A percentile compares a stretch with the other conserved stretches of the same genome.
phyloP scores from a whole-genome alignment of 2,888 invertebrate species.

The Crematogaster levior region DNA sequence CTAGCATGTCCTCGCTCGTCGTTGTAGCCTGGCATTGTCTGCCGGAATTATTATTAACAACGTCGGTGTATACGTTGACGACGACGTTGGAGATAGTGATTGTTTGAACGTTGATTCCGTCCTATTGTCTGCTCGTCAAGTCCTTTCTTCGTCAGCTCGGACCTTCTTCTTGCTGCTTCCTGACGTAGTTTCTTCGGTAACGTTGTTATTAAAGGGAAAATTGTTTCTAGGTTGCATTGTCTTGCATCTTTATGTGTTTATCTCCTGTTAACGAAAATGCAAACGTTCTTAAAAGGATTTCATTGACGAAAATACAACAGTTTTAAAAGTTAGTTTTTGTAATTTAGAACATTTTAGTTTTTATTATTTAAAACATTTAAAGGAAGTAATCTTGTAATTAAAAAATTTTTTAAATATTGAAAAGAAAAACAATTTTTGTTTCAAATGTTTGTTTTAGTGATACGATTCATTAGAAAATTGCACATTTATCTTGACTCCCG shows the following conservation, averaged over 20 bases:
- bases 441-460: too few relatives aligned
- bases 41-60: constrained; percentile 78
- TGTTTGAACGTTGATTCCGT: constrained; percentile 74
- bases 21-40: constrained; percentile 73
- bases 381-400: too few relatives aligned
- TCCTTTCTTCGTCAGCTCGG: constrained; percentile 57
- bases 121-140: constrained; percentile 72
- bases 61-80: constrained; percentile 59
- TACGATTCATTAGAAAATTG: not conserved
- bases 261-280: constrained; percentile 13
- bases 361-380: too few relatives aligned
- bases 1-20: constrained; percentile 42
- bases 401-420: too few relatives aligned
- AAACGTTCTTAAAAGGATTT: not conserved
- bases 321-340: not conserved
- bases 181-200: constrained; percentile 21
- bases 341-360: constrained; percentile 15
- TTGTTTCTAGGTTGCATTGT: not conserved
- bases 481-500: not conserved
- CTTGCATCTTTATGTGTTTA: constrained; percentile 16
- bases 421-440: not conserved
- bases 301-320: not conserved
- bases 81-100: constrained; percentile 72
- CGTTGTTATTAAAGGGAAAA: constrained; percentile 59
- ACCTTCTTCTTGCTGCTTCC: constrained; percentile 13